Evolutionary conservation across 1,140 invertebrate genomes (phyloP).

Genomic region (Gryllus bimaculatus): DNA sequence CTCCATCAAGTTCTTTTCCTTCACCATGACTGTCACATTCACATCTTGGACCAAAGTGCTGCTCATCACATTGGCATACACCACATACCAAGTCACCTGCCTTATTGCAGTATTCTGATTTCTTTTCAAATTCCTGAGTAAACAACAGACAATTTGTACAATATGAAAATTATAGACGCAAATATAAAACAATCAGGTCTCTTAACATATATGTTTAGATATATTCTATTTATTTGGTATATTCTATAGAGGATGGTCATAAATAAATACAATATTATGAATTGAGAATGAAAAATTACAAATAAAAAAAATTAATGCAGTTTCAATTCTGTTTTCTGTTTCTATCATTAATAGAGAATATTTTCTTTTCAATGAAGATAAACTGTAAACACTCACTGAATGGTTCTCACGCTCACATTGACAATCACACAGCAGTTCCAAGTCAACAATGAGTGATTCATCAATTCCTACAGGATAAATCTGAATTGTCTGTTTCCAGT

Average conservation of each 20-base stretch:
- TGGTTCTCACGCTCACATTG: slow-evolving; percentile 64
- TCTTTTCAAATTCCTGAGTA: slow-evolving; percentile 34
- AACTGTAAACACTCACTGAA: slow-evolving; percentile 30
- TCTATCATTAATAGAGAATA: neutral
- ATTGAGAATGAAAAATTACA: neutral
- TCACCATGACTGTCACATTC: slow-evolving; percentile 56
- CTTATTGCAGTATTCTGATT: slow-evolving; percentile 50
- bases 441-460: slow-evolving; percentile 71
- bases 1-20: slow-evolving; percentile 20
- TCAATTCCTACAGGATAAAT: slow-evolving; percentile 91
- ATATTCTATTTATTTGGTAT: neutral
- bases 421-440: slow-evolving; percentile 86
- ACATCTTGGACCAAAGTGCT: slow-evolving; percentile 73
- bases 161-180: neutral
- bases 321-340: neutral
- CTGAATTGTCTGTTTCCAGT: slow-evolving; percentile 71
- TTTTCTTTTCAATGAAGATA: neutral
- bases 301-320: neutral
- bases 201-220: neutral
- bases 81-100: slow-evolving; percentile 73
- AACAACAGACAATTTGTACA: slow-evolving; percentile 6
- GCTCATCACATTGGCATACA: slow-evolving; percentile 71
- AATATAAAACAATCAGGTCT: neutral
- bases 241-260: too few relatives aligned
- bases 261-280: neutral